Conservation (phyloP, 2,888 invertebrate genomes). For the Phengaris alcon region DNA sequence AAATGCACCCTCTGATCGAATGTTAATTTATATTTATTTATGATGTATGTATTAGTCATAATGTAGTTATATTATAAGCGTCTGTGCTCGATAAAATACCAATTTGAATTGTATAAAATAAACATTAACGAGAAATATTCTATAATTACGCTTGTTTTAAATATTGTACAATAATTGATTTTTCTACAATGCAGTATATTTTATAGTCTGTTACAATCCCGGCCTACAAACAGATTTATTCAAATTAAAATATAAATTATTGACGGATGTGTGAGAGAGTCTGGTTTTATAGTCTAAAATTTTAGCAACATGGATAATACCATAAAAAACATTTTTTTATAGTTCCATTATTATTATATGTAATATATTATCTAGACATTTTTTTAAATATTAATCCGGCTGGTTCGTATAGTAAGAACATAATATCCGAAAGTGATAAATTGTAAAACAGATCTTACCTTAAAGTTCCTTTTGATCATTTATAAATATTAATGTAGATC, state of each 20-base stretch:
- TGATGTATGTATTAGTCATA: constrained; percentile 46
- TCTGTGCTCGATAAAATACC: constrained; percentile 20
- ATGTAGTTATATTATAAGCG: constrained; percentile 38
- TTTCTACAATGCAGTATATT: constrained; percentile 11
- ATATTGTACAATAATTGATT: constrained; percentile 22
- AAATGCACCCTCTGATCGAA: constrained; percentile 44
- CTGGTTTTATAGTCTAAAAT: background rate
- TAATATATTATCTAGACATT: constrained; percentile 14
- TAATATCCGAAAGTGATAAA: constrained; percentile 7
- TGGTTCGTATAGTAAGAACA: constrained; percentile 25
- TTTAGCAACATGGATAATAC: background rate
- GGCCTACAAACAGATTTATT: background rate
- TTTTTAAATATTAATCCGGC: constrained; percentile 17
- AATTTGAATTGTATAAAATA: constrained; percentile 19
- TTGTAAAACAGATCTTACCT: background rate
- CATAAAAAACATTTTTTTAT: constrained; percentile 5
- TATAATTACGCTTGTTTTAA: constrained; percentile 22
- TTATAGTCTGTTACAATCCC: background rate
- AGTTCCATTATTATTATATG: constrained; percentile 1
- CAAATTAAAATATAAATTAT: background rate
- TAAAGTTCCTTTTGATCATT: constrained; percentile 19
- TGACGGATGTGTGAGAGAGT: background rate
- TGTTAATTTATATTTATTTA: constrained; percentile 63
- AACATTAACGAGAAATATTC: background rate
- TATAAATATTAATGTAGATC: constrained; percentile 21